Evolutionary conservation across 2,888 invertebrate genomes (phyloP).

Genomic region (Epistrophe grossulariae): DNA sequence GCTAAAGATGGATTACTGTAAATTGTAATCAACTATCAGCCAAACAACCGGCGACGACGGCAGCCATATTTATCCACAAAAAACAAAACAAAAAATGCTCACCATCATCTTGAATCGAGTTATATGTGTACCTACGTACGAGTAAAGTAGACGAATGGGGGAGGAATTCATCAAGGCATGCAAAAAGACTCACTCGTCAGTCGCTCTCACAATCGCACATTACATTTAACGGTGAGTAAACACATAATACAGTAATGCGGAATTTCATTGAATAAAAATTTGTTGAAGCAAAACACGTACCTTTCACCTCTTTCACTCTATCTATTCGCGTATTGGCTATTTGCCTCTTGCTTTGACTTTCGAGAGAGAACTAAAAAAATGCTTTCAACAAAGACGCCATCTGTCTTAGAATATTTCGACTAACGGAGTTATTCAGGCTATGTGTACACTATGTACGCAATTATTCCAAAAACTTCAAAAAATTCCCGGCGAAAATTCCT

Average conservation of each 20-base stretch:
- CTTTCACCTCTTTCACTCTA: constrained; percentile 45
- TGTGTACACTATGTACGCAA: constrained; percentile 69
- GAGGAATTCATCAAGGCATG: constrained; percentile 21
- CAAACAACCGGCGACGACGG: constrained; percentile 35
- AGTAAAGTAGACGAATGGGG: constrained; percentile 21
- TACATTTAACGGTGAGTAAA: constrained; percentile 70
- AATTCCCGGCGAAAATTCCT: constrained; percentile 71
- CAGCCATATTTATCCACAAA: constrained; percentile 67
- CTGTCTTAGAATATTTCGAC: constrained; percentile 72
- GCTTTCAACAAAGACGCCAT: constrained; percentile 54
- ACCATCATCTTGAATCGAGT: constrained; percentile 46
- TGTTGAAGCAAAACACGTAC: constrained; percentile 69
- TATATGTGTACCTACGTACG: background rate
- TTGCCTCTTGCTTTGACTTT: constrained; percentile 52
- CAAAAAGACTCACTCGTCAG: constrained; percentile 28
- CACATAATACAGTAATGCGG: constrained; percentile 75
- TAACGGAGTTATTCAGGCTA: constrained; percentile 69
- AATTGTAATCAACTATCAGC: constrained; percentile 49
- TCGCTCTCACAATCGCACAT: constrained; percentile 58
- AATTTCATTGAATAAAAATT: constrained; percentile 74
- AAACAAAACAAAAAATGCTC: constrained; percentile 29
- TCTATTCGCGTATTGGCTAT: constrained; percentile 16
- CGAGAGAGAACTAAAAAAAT: background rate
- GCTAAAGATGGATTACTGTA: constrained; percentile 8
- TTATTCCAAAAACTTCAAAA: constrained; percentile 70